Evolutionary conservation across 2,888 invertebrate species (phyloP).

Genomic region (Amphipoea oculea): DNA sequence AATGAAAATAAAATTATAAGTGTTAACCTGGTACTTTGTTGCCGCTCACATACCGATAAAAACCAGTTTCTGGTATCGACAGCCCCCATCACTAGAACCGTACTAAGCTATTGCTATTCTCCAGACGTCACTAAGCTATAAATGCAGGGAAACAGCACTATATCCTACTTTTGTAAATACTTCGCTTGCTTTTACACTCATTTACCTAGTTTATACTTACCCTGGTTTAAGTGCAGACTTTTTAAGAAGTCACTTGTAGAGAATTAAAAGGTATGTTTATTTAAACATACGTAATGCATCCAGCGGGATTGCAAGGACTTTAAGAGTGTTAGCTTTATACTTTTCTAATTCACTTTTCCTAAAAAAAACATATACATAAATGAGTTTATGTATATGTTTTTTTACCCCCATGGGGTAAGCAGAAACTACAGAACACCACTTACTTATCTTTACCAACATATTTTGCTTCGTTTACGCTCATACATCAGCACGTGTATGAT

Average conservation of each 20-base stretch:
- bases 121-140: constrained; percentile 50
- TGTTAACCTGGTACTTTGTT: background rate
- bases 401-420: background rate
- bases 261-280: constrained; percentile 22
- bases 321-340: background rate
- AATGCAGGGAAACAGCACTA: constrained; percentile 37
- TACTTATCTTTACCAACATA: background rate
- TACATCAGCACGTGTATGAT: background rate
- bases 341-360: background rate
- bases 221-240: constrained; percentile 11
- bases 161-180: constrained; percentile 46
- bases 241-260: constrained; percentile 36
- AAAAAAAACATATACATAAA: background rate
- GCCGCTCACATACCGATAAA: background rate
- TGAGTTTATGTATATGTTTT: no score
- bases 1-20: background rate
- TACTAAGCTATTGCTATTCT: constrained; percentile 34
- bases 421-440: background rate
- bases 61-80: constrained; percentile 20
- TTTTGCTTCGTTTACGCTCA: background rate
- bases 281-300: background rate
- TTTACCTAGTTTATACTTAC: constrained; percentile 43
- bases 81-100: constrained; percentile 22
- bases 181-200: constrained; percentile 44
- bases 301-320: background rate